Base-by-base conservation (phyloP, 2,113 vertebrate genomes). In the Tricholaema leucomelas region DNA sequence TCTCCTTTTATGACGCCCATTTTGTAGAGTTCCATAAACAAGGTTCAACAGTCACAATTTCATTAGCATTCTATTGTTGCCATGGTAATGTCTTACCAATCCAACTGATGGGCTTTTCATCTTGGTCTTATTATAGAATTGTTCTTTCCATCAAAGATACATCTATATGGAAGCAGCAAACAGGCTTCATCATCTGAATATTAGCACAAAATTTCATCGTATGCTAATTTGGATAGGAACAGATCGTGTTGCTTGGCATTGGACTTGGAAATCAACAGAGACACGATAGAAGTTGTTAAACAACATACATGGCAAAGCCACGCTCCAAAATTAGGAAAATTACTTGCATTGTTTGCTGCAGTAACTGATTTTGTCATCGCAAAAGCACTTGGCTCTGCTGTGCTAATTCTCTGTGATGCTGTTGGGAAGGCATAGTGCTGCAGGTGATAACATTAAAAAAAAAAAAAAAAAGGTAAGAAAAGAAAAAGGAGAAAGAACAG, bases 61-160 rank as follows among this genome's bases (percentile, higher is more conserved):
- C 96, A 96, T 96, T 96, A 96, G 70, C 92, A 96, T 94, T 95
- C 79, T 78, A 84, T 95, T 91, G 95, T 97, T 96, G 95, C 95
- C 92, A 96, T 96, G 94, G 96, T 84, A 91, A 96, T 94, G 81
- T 79, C 83, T 75, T 93, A 90, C 83, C 85, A 90, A 95, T 94
- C 92, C 89, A 96, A 69, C 84, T 90, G 93, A 96, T 89, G 87
- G 92, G 95, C 75, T 97, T 96, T 96, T 96, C 91, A 94, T 96
- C 85, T 85, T 59, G 63, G 65, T 85, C 85, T 96, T 96, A 90
- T 95, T 95, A 93, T 66, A 93, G 92, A 96, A 94, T 85, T 92
- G 88, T 33, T 92, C 83, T 80, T 96, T 93, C 91, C 85, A 87
- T 96, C 94, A 93, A 90, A 95, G 94, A 88, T 36, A 91, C 61